These are phyloP conservation scores for Megaceryle torquata DNA, from an alignment of 2,113 vertebrate species.

Conservation along the genomic window DNA sequence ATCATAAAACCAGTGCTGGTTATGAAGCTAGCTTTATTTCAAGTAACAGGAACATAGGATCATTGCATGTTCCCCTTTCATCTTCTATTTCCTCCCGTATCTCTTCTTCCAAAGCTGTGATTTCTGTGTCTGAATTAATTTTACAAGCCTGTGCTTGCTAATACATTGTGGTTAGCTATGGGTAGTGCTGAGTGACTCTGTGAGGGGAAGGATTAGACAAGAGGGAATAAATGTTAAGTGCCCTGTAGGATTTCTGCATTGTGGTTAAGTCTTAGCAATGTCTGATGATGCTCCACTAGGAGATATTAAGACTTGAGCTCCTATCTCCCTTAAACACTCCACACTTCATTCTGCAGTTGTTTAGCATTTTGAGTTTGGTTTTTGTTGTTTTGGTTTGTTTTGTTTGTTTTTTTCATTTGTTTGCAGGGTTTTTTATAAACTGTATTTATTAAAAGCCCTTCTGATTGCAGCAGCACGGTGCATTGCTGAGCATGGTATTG, in stretches of 20 bases:
- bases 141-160: neutral
- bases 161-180: neutral
- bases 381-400: too few species aligned
- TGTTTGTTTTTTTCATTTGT: too few species aligned
- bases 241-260: rapidly evolving
- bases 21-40: neutral
- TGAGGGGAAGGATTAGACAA: neutral
- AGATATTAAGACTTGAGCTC: neutral
- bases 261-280: neutral
- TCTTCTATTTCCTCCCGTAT: neutral
- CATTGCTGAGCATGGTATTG: neutral
- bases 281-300: neutral
- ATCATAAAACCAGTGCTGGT: neutral
- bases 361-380: neutral
- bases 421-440: neutral
- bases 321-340: neutral
- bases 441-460: neutral
- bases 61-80: neutral
- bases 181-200: neutral
- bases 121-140: neutral
- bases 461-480: neutral
- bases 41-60: neutral
- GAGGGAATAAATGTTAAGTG: neutral
- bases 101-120: neutral
- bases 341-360: neutral